These are phyloP conservation scores for Lasioglossum pauxillum DNA, from an alignment of 2,888 invertebrate genomes.

Conservation along the genomic window DNA sequence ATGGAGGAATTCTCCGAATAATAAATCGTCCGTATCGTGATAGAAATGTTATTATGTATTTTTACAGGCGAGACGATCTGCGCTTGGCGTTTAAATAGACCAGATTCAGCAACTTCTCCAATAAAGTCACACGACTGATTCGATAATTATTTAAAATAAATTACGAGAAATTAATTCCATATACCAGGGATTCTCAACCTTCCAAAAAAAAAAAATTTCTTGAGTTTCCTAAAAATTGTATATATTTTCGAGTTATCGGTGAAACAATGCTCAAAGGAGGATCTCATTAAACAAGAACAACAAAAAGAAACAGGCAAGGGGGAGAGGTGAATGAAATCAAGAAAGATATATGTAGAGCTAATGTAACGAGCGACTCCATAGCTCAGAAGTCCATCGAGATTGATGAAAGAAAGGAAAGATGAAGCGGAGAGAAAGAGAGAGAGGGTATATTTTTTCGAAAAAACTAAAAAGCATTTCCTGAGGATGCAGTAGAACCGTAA, in stretches of 20 bases:
- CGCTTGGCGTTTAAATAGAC: too few species aligned
- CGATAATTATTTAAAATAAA: constrained; percentile 8
- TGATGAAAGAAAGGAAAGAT: constrained; percentile 5
- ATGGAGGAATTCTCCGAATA: constrained; percentile 31
- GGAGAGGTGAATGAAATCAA: neutral
- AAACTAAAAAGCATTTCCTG: constrained; percentile 14
- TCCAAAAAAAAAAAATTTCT: neutral
- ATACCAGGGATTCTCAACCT: constrained; percentile 7
- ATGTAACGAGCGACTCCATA: neutral
- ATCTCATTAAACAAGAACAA: neutral
- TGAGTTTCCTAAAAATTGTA: neutral
- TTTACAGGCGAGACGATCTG: neutral
- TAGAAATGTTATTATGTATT: neutral
- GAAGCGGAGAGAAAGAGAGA: neutral
- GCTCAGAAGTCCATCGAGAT: neutral
- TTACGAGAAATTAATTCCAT: neutral
- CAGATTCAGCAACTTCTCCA: neutral
- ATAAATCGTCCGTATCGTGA: neutral
- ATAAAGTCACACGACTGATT: neutral
- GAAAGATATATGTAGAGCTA: neutral
- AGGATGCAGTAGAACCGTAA: too few species aligned
- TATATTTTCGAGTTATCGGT: neutral
- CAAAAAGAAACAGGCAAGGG: neutral
- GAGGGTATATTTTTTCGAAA: constrained; percentile 3
- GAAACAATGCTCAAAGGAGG: neutral